These are phyloP conservation scores for Calephelis virginiensis DNA, from an alignment of 1,140 invertebrate species.

Conservation along the genomic window DNA sequence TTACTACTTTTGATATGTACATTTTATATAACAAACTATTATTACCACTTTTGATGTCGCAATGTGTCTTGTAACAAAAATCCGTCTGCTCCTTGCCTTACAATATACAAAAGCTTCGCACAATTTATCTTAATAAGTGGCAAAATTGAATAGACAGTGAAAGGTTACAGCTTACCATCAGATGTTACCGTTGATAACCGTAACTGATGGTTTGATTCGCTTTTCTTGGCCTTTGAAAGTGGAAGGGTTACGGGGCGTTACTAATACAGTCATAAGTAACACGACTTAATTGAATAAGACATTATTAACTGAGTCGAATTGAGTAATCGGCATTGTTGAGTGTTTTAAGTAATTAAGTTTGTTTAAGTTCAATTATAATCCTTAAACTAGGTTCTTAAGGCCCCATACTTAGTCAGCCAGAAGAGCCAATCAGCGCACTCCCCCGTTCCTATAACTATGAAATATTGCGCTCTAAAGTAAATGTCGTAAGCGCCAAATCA, in stretches of 20 bases:
- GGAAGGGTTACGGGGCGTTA: constrained; percentile 1
- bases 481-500: too few species aligned
- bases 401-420: too few species aligned
- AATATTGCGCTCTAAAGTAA: too few species aligned
- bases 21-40: too few species aligned
- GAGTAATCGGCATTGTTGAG: not conserved
- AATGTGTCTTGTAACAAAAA: too few species aligned
- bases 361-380: not conserved
- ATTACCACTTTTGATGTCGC: too few species aligned
- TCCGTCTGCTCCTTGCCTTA: too few species aligned
- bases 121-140: constrained; percentile 4
- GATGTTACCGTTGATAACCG: constrained; percentile 1
- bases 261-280: not conserved
- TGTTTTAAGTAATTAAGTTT: not conserved
- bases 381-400: not conserved
- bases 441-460: too few species aligned
- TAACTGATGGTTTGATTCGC: constrained; percentile 7
- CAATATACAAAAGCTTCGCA: too few species aligned
- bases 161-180: constrained; percentile 4
- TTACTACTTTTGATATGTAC: too few species aligned
- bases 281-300: constrained; percentile 1
- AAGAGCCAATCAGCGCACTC: too few species aligned
- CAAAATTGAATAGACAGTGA: constrained; percentile 2
- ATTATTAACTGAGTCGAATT: constrained; percentile 7
- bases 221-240: constrained; percentile 15